Evolutionary conservation across 2,888 invertebrate species (phyloP), one percentile per base, ranked within the genome.

Genomic region (Dicranocentrus wangi): DNA sequence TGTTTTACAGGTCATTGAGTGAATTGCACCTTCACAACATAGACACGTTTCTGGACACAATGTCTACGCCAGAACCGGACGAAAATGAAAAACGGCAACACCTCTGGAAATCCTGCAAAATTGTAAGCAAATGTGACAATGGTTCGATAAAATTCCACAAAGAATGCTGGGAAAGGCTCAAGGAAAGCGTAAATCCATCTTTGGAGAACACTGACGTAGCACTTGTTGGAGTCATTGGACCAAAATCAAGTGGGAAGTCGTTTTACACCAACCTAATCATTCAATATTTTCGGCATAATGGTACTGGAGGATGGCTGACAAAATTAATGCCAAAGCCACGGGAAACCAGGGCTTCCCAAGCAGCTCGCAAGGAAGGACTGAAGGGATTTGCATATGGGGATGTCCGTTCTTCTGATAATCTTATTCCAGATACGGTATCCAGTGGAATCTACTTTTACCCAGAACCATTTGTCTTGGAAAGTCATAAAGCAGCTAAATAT

Each of bases 391-490:
- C 13, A 15, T 60, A 15, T 27, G 60, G 60, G 13, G 28, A 8
- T 60, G 28, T 60, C 1, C 2, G 1, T 1, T 17, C 25, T 2
- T n/a, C 5, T 15, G 27, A 28, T 15, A 3, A 28, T 60, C 2
- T 60, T 3, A n/a, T n/a, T 5, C 60, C 27, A 28, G 60, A 60
- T 5, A 53, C 2, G 21, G 28, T 5, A 1, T 3, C 60, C 17
- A 25, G n/a, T 60, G 60, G 60, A n/a, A 60, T 60, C n/a, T 28
- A 60, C n/a, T 28, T 60, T 5, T 60, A 27, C 8, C 25, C 60
- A n/a, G 60, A 60, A 27, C 60, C 60, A 19, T 27, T 60, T 60
- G 7, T 60, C 7, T 2, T 27, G 27, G 8, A 28, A 15, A 5
- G 60, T 3, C 1, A 13, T 27, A 27, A 17, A 27, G 5, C 2